Evolutionary conservation across 2,888 invertebrate genomes (phyloP), one percentile per base, ranked within the genome.

Genomic region (Rhogogaster chlorosoma): DNA sequence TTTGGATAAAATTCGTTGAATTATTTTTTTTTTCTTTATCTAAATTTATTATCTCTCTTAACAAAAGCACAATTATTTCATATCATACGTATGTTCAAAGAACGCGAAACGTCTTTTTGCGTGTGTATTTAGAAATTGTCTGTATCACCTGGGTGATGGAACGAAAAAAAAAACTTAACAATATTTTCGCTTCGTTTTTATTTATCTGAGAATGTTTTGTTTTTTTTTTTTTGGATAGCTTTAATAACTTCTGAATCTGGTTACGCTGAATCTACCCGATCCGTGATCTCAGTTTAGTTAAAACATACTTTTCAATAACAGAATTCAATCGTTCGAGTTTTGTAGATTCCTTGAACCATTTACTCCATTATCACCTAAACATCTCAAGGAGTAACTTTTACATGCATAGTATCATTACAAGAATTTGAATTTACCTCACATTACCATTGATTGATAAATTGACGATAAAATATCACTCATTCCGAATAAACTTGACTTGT

Each of bases 141-240:
- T 71, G 70, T 70, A 22, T 36, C 38, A 75, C 75, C 75, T 75
- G 75, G 75, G 75, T 75, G 75, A 75, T 49, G 10, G n/a, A n/a
- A n/a, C n/a, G n/a, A n/a, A n/a, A n/a, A n/a, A n/a, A n/a, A 49
- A 18, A 45, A 71, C 9, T 36, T 10, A 71, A 36, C n/a, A 2
- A 53, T 36, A 22, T 73, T 38, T 10, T 38, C 22, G 38, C 71
- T 73, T 73, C n/a, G 7, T 53, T 53, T 38, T 73, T 10, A 73
- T 73, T 7, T 36, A 22, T 38, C 6, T 29, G 67, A 67, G 6
- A 53, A 53, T n/a, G n/a, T n/a, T n/a, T n/a, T n/a, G n/a, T n/a
- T n/a, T n/a, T n/a, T n/a, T n/a, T n/a, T n/a, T n/a, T 67, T 12
- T 29, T 67, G 5, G 10, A 32, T 29, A 67, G 9, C 67, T 22